Base-by-base conservation (phyloP, 2,888 invertebrate species). In the Octonoba sinensis region DNA sequence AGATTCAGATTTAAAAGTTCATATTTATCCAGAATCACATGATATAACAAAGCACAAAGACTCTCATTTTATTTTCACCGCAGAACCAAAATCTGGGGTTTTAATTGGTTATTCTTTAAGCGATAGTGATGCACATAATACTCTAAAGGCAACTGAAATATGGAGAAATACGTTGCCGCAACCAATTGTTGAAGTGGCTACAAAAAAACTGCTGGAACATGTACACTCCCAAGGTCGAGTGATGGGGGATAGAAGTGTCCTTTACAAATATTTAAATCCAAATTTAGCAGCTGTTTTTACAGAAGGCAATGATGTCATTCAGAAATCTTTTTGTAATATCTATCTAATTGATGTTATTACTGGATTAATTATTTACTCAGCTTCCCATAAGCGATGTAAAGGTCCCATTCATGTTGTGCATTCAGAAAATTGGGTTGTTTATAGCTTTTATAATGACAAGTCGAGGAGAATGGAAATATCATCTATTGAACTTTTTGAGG, bases 211-310 rank as follows among this genome's bases (percentile, higher is more conserved):
- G n/a, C 66, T 57, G 18, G 86, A 86, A 59, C 85, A 85, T 59
- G 85, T 86, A 27, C 86, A 86, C 57, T 85, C 85, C 16, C 96
- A 97, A 88, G 99, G 99, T 27, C 92, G 96, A 85, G 98, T 98
- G 67, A 90, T 99, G 85, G 94, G 94, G 49, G 99, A 99, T 90
- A 92, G 99, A 84, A 96, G 96, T 86, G 99, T 99, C 72, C 92
- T 99, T 51, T 99, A 99, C 91, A 99, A 99, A 90, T 99, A 99
- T 89, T 92, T 95, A 86, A 99, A 99, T 91, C 99, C 99, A 44
- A 99, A 99, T 90, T 91, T 99, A 85, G 93, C 97, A 84, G 95
- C 95, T 16, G 91, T 97, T 84, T 91, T 95, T 36, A 94, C 95
- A 0, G 93, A 54, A 91, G 92, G 93, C 46, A 91, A 92, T 18